phyloP scores from a whole-genome alignment of 2,113 vertebrate genomes.

The Platysternon megacephalum region DNA sequence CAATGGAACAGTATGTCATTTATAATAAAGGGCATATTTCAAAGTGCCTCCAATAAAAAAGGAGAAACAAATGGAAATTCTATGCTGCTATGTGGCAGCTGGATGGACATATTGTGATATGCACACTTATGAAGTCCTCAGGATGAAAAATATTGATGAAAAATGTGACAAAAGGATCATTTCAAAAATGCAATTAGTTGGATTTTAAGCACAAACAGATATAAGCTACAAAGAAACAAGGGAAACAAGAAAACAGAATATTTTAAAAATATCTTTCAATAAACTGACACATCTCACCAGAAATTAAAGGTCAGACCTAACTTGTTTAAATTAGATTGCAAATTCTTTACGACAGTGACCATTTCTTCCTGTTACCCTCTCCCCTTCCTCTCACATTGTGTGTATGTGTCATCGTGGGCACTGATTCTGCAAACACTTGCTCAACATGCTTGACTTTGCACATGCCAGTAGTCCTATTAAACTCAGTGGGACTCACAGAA shows the following conservation, averaged over 20 bases:
- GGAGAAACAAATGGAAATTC: neutral
- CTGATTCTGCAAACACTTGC: neutral
- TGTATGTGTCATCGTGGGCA: neutral
- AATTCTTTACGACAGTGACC: neutral
- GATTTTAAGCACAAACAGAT: neutral
- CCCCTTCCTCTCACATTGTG: neutral
- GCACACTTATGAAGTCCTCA: neutral
- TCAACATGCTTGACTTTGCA: neutral
- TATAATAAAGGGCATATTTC: neutral
- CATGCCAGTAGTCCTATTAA: neutral
- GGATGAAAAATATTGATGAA: neutral
- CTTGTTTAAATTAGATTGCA: neutral
- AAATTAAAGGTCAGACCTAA: neutral
- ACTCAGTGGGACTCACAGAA: neutral
- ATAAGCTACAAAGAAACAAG: fast-evolving
- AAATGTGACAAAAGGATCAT: neutral
- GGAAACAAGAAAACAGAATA: neutral
- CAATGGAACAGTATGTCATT: neutral
- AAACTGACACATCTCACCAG: neutral
- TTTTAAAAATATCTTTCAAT: neutral
- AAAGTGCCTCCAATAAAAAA: neutral
- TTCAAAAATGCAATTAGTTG: neutral
- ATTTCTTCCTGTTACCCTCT: neutral
- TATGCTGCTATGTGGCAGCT: neutral
- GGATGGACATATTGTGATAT: neutral